Evolutionary conservation across 1,140 invertebrate species (phyloP).

Genomic region (Leguminivora glycinivorella): DNA sequence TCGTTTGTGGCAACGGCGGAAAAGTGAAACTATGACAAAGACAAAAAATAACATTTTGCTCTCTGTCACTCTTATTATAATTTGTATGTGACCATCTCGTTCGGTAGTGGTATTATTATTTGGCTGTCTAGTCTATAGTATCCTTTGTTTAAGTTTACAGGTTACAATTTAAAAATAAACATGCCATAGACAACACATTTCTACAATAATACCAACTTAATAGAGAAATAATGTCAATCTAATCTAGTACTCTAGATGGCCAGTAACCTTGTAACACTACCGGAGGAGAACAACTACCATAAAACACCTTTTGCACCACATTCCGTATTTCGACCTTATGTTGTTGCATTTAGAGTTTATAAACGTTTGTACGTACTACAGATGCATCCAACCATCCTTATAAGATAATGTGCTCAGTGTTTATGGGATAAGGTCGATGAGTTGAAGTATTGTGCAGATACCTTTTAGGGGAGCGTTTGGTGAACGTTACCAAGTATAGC

Average conservation of each 20-base stretch:
- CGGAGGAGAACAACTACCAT: not conserved
- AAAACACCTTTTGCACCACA: not conserved
- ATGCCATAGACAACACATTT: constrained; percentile 4
- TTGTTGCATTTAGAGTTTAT: not conserved
- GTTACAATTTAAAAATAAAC: constrained; percentile 18
- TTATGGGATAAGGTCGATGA: constrained; percentile 9
- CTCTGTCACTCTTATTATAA: no score
- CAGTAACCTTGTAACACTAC: constrained; percentile 10
- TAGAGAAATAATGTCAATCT: constrained; percentile 15
- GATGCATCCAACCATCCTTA: not conserved
- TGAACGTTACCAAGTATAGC: constrained; percentile 5
- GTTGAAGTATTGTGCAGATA: not conserved
- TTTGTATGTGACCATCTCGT: no score
- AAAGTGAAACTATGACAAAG: no score
- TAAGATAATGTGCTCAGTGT: not conserved
- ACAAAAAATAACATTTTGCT: no score
- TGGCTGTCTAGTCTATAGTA: no score
- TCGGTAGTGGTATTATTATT: no score
- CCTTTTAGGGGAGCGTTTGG: constrained; percentile 17
- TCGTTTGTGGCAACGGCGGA: no score
- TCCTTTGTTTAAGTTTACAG: no score
- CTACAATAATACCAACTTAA: constrained; percentile 17
- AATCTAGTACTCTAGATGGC: constrained; percentile 20
- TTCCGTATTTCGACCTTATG: not conserved
- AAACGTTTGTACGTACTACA: not conserved